phyloP scores from a whole-genome alignment of 2,888 invertebrate genomes.

The Sylvicola fuscatus region DNA sequence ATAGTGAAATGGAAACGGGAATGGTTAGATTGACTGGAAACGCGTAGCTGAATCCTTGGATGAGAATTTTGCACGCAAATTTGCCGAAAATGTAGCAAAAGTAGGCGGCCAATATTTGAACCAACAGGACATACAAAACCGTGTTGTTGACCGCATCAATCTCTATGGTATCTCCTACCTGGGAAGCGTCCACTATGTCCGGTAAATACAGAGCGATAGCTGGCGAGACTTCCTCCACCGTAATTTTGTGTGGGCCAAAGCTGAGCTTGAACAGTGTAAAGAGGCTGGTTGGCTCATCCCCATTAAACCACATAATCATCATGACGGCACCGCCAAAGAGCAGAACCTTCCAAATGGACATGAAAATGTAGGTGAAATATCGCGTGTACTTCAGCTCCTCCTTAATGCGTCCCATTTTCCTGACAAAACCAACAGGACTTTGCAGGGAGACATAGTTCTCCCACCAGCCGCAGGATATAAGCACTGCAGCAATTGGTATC shows the following conservation, averaged over 20 bases:
- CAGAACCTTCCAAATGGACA: conserved; percentile 79
- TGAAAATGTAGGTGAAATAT: conserved; percentile 76
- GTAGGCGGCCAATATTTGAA: conserved; percentile 68
- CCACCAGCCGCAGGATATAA: conserved; percentile 94
- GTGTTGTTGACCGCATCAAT: conserved; percentile 50
- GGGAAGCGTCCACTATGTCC: conserved; percentile 54
- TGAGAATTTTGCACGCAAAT: conserved; percentile 90
- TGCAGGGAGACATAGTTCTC: conserved; percentile 85
- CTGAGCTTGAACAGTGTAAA: conserved; percentile 54
- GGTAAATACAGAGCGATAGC: conserved; percentile 31
- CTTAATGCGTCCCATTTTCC: conserved; percentile 54
- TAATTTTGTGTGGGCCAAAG: conserved; percentile 59
- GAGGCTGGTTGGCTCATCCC: conserved; percentile 57
- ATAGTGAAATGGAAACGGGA: conserved; percentile 74
- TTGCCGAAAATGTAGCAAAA: conserved; percentile 85
- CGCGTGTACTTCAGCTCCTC: conserved; percentile 58
- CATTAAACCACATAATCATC: conserved; percentile 50
- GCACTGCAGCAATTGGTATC: conserved; percentile 64
- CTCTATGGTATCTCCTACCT: conserved; percentile 47
- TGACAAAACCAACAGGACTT: conserved; percentile 53
- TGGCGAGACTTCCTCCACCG: conserved; percentile 39
- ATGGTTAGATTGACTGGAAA: conserved; percentile 88
- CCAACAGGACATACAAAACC: conserved; percentile 51
- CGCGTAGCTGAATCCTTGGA: conserved; percentile 93
- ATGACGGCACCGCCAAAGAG: conserved; percentile 57